A percentile compares a stretch with the other conserved stretches of the same genome.
Evolutionary conservation across 2,888 invertebrate genomes (phyloP).

Genomic region (Dysmachus trigonus): DNA sequence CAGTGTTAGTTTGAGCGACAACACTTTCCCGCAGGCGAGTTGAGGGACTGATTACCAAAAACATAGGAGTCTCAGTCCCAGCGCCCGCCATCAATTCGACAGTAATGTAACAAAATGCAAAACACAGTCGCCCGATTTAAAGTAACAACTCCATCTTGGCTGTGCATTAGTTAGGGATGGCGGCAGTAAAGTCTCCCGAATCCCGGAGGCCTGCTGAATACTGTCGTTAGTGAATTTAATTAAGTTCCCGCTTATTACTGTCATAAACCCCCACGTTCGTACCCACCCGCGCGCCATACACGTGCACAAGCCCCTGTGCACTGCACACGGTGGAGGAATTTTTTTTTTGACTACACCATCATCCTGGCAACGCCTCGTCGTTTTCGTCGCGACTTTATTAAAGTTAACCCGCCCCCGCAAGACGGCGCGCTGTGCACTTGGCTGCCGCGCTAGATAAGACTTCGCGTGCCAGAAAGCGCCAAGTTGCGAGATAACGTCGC

Average conservation of each 20-base stretch:
- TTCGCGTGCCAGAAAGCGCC: neutral
- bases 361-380: neutral
- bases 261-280: neutral
- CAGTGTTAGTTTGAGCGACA: neutral
- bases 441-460: neutral
- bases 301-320: neutral
- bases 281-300: neutral
- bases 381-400: neutral
- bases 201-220: neutral
- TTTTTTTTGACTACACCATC: neutral
- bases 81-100: neutral
- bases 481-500: neutral
- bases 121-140: neutral
- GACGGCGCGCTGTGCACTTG: neutral
- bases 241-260: constrained; percentile 14
- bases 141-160: neutral
- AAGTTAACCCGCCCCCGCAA: neutral
- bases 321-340: neutral
- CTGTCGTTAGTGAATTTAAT: constrained; percentile 23
- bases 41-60: neutral
- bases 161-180: neutral
- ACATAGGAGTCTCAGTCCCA: neutral
- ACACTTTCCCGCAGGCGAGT: neutral
- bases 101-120: neutral
- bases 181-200: neutral